These are phyloP conservation scores for Channa argus DNA, from an alignment of 2,113 vertebrate genomes.

Conservation along the genomic window DNA sequence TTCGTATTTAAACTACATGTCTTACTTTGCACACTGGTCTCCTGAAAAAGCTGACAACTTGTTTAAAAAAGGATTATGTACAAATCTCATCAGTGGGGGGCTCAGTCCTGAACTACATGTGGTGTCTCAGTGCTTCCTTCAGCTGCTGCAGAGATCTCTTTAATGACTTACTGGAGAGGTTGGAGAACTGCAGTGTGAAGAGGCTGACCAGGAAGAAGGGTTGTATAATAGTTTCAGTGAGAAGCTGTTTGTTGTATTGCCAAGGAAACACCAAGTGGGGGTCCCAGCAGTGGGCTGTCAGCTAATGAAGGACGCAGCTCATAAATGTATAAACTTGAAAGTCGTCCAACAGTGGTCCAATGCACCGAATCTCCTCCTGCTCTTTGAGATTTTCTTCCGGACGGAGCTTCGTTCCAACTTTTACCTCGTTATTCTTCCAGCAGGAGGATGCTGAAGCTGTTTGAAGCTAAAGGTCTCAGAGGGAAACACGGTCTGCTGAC, in stretches of 20 bases:
- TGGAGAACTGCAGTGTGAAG: not conserved
- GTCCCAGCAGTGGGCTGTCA: not conserved
- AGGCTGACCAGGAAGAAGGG: not conserved
- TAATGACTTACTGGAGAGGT: not conserved
- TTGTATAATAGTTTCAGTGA: not conserved
- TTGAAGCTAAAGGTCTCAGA: not conserved
- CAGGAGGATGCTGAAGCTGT: not conserved
- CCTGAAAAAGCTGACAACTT: too few species aligned
- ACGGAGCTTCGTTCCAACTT: not conserved
- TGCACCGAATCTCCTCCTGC: not conserved
- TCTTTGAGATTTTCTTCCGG: not conserved
- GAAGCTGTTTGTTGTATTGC: slow-evolving; percentile 9
- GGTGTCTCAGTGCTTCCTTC: not conserved
- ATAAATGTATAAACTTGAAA: slow-evolving; percentile 1
- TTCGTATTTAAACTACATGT: too few species aligned
- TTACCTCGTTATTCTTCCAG: not conserved
- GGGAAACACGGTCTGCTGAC: not conserved
- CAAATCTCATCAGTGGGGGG: too few species aligned
- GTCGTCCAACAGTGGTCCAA: not conserved
- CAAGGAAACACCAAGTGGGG: not conserved
- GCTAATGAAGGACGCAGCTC: slow-evolving; percentile 2
- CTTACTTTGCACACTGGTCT: too few species aligned
- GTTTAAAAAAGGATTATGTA: too few species aligned
- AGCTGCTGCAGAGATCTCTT: not conserved
- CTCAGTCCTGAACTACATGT: too few species aligned